phyloP scores from a whole-genome alignment of 2,797 vertebrate species.

The Lindbergichthys nudifrons region DNA sequence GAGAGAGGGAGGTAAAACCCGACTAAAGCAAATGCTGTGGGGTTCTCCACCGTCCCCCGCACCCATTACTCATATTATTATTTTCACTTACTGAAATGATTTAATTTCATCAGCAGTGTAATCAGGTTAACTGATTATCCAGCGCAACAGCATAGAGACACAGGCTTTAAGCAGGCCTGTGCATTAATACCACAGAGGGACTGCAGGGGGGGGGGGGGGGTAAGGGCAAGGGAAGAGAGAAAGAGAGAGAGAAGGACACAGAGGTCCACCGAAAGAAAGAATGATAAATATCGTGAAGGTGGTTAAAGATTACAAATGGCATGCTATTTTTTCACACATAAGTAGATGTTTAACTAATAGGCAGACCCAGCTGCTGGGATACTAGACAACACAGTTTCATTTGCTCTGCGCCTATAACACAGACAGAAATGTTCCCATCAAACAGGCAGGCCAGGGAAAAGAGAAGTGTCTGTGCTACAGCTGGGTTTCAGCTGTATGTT shows the following conservation, averaged over 20 bases:
- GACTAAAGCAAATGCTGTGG: slow-evolving; percentile 59
- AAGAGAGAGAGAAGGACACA: not conserved
- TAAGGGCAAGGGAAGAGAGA: slow-evolving; percentile 12
- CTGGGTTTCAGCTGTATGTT: slow-evolving; percentile 3
- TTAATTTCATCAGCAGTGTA: slow-evolving; percentile 83
- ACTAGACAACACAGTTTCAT: slow-evolving; percentile 49
- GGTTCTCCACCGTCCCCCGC: slow-evolving; percentile 56
- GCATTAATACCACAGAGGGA: slow-evolving; percentile 69
- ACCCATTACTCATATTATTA: slow-evolving; percentile 83
- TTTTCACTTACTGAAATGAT: slow-evolving; percentile 85
- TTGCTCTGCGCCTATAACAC: slow-evolving; percentile 44
- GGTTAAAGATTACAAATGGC: slow-evolving; percentile 11
- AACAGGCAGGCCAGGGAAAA: slow-evolving; percentile 22
- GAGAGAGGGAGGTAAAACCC: slow-evolving; percentile 42
- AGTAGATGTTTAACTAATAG: slow-evolving; percentile 65
- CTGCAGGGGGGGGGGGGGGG: slow-evolving; percentile 24
- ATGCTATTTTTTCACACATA: slow-evolving; percentile 6
- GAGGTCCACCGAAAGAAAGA: not conserved
- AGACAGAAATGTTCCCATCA: slow-evolving; percentile 58
- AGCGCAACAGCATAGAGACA: slow-evolving; percentile 65
- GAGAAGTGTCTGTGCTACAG: not conserved
- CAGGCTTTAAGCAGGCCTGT: slow-evolving; percentile 69
- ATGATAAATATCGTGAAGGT: slow-evolving; percentile 28
- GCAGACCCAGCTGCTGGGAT: slow-evolving; percentile 48
- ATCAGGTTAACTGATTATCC: slow-evolving; percentile 86